Evolutionary conservation across 2,113 vertebrate species (phyloP), one percentile per base, ranked within the genome.

Genomic region (Romanogobio albipinnatus): DNA sequence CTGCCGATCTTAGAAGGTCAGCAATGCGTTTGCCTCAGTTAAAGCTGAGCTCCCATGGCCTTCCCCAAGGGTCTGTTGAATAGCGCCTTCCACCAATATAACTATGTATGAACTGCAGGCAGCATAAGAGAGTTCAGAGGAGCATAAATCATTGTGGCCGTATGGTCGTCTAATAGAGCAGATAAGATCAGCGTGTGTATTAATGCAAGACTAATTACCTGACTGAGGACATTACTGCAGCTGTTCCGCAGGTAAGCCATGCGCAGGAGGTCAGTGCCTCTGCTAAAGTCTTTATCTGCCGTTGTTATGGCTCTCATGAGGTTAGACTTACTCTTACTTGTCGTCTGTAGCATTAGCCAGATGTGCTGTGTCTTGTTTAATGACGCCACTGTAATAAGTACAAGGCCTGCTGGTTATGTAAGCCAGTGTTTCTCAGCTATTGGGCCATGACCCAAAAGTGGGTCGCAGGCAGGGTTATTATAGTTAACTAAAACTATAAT

Each of bases 131-230:
- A 76, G 75, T 83, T 71, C 43, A 68, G 36, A 68, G 76, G 19
- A 49, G 29, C 36, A 80, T 90, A 91, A 92, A 89, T 89, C 88
- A 90, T 82, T 19, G 13, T 75, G 33, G 84, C 53, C 17, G 81
- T 78, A 82, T 83, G 36, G 49, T 76, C 51, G 78, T 83, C 86
- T 89, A 91, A 93, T 89, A 87, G 87, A 87, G 81, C 79, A 91
- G 91, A 92, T 93, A 86, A 89, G 88, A 93, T 94, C 91, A 91
- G 91, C 83, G 88, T 89, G 86, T 59, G 85, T 92, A 91, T 93
- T 93, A 93, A 93, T 91, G 90, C 81, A 87, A 90, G 91, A 92
- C 90, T 92, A 93, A 94, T 93, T 91, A 90, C 91, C 91, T 92
- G 92, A 93, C 93, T 86, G 89, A 87, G 88, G 85, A 90, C 92